Evolutionary conservation across 2,113 vertebrate species (phyloP), one percentile per base, ranked within the genome.

Genomic region (Ageneiosus marmoratus): DNA sequence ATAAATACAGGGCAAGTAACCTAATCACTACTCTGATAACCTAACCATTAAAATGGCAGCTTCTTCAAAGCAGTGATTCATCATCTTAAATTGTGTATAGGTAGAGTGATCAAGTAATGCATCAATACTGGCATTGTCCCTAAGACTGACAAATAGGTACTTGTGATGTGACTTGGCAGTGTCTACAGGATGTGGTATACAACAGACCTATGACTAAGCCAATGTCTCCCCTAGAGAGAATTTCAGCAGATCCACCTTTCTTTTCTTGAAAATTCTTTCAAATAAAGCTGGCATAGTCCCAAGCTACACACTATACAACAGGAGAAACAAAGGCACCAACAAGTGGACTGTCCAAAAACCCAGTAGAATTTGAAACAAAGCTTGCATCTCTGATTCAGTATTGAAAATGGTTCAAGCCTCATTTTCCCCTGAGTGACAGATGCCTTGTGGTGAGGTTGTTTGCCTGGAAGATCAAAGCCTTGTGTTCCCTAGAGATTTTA

Each of bases 101-200:
- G 60, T 46, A 48, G 50, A 41, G 74, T 77, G 69, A 86, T 82
- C 65, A 60, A 70, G 70, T 44, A 83, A 87, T 41, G 27, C 83
- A 88, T 86, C 53, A 85, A 86, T 87, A 86, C 79, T 87, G 79
- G 79, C 72, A 86, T 11, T 13, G 41, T 65, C 74, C 72, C 29
- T 55, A 55, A 60, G 67, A 69, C 73, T 70, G 79, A 75, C 81
- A 78, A 67, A 81, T 60, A 74, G 11, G 67, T 56, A 56, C 67
- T 77, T 46, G 24, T 62, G 60, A 79, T 83, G 72, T 76, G 56
- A 78, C 77, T 56, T 41, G 62, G 79, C 80, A 67, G 32, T 72
- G 75, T 27, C 11, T 79, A 8, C 34, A 58, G 77, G 76, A 29
- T 82, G 46, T 63, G 44, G 78, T 58, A 72, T 74, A 82, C 80